These are phyloP conservation scores for Alfaro cultratus DNA, from an alignment of 2,797 vertebrate genomes.

Conservation along the genomic window DNA sequence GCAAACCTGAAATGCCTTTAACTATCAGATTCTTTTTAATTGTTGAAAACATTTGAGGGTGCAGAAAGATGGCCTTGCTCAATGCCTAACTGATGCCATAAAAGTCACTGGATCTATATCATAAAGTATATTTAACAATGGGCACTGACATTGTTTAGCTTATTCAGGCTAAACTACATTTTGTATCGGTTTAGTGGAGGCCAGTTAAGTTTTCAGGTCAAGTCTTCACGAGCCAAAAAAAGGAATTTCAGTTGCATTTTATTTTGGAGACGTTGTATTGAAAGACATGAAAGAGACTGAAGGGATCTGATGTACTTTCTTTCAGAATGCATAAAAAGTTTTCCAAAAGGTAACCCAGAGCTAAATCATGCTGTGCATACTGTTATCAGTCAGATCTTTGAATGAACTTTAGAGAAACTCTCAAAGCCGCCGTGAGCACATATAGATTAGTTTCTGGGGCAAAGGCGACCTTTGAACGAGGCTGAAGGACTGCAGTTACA, in stretches of 20 bases:
- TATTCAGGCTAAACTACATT: background rate
- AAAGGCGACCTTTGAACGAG: constrained; percentile 43
- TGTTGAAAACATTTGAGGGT: background rate
- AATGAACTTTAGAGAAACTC: constrained; percentile 35
- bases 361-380: constrained; percentile 35
- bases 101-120: background rate
- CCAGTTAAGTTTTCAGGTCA: background rate
- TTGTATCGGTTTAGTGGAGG: background rate
- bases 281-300: constrained; percentile 6
- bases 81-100: background rate
- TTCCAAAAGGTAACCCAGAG: constrained; percentile 29
- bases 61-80: background rate
- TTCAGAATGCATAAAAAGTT: constrained; percentile 41
- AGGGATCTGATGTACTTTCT: constrained; percentile 10
- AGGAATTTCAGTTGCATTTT: background rate
- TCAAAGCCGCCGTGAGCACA: constrained; percentile 18
- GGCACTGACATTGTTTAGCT: background rate
- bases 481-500: constrained; percentile 20
- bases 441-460: constrained; percentile 40
- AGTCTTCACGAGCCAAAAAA: background rate
- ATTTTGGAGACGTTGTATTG: background rate
- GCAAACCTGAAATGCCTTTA: background rate
- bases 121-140: background rate
- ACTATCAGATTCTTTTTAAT: background rate
- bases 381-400: constrained; percentile 42